Evolutionary conservation across 2,888 invertebrate genomes (phyloP), one percentile per base, ranked within the genome.

Genomic region (Operophtera brumata): DNA sequence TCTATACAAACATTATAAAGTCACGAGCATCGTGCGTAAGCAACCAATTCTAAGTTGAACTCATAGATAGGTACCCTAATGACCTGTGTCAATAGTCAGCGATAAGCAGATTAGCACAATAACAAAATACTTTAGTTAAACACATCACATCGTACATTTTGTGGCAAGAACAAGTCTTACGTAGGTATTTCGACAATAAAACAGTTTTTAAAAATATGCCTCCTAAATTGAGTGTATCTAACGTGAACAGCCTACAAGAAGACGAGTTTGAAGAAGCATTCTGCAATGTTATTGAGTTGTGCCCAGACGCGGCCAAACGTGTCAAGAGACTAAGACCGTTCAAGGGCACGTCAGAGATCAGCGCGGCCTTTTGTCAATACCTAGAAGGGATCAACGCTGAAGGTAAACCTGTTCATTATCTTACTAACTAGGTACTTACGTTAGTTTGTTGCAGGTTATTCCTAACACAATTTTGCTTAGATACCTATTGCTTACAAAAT

Each of bases 221-320:
- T 28, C 25, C 45, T 5, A 60, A 59, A 56, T 78, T 81, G 45
- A 75, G 77, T 55, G 84, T 93, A 51, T 72, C 79, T 30, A 90
- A 92, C 71, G 91, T 93, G 0, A 93, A 93, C 73, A 81, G 78
- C 45, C 73, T 93, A 62, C 75, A 79, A 41, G 80, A 75, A 41
- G 88, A 91, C 40, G 83, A 91, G 59, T 93, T 93, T 73, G 89
- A 91, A 57, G 80, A 84, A 69, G 76, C 92, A 48, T 93, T 93
- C 71, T 88, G 88, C 13, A 93, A 93, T 79, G 92, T 93, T n/a
- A 91, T 93, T 48, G 93, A 94, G 70, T 79, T 92, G 55, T 92
- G 89, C 69, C 80, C 89, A 7, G 88, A 88, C 56, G 92, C 92
- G 14, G 92, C 93, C 0, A 76, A 73, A 36, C 70, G 78, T 26